These are phyloP conservation scores for Chaenodraco wilsoni DNA, from an alignment of 2,797 vertebrate genomes.

Conservation along the genomic window DNA sequence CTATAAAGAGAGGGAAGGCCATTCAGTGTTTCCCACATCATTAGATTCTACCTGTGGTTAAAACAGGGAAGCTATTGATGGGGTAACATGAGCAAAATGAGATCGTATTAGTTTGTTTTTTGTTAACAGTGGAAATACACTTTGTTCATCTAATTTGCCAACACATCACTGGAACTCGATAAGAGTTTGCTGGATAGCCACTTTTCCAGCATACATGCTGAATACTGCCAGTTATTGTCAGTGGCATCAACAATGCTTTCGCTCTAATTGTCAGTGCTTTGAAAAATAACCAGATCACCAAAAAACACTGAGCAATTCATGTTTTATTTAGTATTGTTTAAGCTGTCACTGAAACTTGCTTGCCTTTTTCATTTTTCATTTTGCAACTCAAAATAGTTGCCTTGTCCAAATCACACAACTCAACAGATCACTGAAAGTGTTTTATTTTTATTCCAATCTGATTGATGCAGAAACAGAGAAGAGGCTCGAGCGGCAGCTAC, in stretches of 20 bases:
- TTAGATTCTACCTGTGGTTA: too few species aligned
- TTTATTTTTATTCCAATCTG: constrained; percentile 6
- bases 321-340: constrained; percentile 35
- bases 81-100: too few species aligned
- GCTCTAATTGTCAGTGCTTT: constrained; percentile 23
- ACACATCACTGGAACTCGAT: constrained; percentile 3
- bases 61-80: too few species aligned
- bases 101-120: too few species aligned
- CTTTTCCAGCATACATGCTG: constrained; percentile 10
- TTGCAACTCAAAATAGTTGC: constrained; percentile 5
- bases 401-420: constrained; percentile 2
- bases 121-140: not conserved
- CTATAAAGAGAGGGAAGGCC: constrained; percentile 13
- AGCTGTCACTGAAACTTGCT: constrained; percentile 8
- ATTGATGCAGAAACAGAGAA: constrained; percentile 15
- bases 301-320: not conserved
- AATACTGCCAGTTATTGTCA: constrained; percentile 14
- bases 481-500: constrained; percentile 2
- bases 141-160: not conserved
- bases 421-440: constrained; percentile 6
- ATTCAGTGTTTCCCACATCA: too few species aligned
- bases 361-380: constrained; percentile 10
- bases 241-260: constrained; percentile 16
- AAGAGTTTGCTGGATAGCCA: constrained; percentile 8
- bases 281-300: constrained; percentile 24